phyloP scores from a whole-genome alignment of 1,140 invertebrate species.

The Tribolium madens region DNA sequence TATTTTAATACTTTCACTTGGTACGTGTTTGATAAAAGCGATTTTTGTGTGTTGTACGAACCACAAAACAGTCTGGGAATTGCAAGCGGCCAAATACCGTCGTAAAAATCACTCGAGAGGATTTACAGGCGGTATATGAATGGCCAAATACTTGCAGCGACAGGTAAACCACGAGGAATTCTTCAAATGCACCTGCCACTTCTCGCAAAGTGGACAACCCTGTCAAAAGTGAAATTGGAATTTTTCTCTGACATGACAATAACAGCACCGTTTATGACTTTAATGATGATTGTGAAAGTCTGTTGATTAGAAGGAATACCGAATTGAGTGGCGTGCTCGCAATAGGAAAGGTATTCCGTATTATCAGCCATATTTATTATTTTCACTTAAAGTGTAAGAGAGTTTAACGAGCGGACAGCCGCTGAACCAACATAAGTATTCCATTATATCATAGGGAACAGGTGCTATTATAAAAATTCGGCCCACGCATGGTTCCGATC shows the following conservation, averaged over 20 bases:
- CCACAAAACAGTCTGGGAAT: conserved; percentile 15
- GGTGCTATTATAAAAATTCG: conserved; percentile 59
- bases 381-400: conserved; percentile 58
- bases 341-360: conserved; percentile 55
- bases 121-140: background rate
- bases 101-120: background rate
- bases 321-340: conserved; percentile 41
- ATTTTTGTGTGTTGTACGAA: background rate
- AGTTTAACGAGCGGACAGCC: conserved; percentile 55
- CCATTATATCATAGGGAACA: conserved; percentile 60
- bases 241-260: too few relatives aligned
- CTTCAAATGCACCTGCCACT: conserved; percentile 11
- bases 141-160: background rate
- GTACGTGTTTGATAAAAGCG: background rate
- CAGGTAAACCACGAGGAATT: conserved; percentile 28
- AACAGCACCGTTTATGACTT: too few relatives aligned
- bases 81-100: background rate
- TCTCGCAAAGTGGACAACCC: conserved; percentile 9
- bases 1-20: conserved; percentile 33
- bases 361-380: conserved; percentile 57
- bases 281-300: too few relatives aligned
- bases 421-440: conserved; percentile 57
- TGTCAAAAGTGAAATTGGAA: background rate
- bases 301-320: too few relatives aligned
- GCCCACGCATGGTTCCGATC: conserved; percentile 57